phyloP scores from a whole-genome alignment of 2,888 invertebrate genomes.

The Lissocephala sabroskyi region DNA sequence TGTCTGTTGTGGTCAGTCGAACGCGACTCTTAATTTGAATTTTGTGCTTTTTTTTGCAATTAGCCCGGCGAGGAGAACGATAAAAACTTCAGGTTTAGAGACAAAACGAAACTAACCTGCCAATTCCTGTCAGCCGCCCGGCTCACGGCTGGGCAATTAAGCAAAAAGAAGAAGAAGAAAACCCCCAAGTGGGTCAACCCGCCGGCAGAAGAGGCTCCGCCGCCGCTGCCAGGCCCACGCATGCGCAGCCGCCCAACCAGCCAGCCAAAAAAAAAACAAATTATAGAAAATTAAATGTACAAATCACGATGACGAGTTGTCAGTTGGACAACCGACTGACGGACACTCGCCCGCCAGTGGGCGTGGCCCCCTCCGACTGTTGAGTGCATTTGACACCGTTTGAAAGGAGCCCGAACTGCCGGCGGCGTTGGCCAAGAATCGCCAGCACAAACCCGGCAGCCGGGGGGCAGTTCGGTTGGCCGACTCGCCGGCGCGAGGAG shows the following conservation, averaged over 20 bases:
- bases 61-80: constrained; percentile 37
- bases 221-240: constrained; percentile 33
- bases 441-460: no score
- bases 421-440: no score
- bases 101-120: background rate
- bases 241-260: constrained; percentile 14
- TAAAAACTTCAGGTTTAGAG: constrained; percentile 19
- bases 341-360: constrained; percentile 28
- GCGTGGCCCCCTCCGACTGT: constrained; percentile 34
- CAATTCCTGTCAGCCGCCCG: constrained; percentile 3
- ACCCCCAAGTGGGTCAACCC: constrained; percentile 32
- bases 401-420: constrained; percentile 58
- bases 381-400: constrained; percentile 49
- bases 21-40: constrained; percentile 37
- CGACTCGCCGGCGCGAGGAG: constrained; percentile 18
- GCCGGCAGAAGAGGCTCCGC: background rate
- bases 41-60: constrained; percentile 37
- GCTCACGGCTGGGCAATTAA: constrained; percentile 51
- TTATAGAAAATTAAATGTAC: constrained; percentile 60
- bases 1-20: constrained; percentile 8
- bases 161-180: no score
- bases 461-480: no score
- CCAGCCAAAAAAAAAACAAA: constrained; percentile 41
- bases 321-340: constrained; percentile 14
- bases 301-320: constrained; percentile 60